Conservation (phyloP, 2,113 vertebrate genomes). For the Alectura lathami region DNA sequence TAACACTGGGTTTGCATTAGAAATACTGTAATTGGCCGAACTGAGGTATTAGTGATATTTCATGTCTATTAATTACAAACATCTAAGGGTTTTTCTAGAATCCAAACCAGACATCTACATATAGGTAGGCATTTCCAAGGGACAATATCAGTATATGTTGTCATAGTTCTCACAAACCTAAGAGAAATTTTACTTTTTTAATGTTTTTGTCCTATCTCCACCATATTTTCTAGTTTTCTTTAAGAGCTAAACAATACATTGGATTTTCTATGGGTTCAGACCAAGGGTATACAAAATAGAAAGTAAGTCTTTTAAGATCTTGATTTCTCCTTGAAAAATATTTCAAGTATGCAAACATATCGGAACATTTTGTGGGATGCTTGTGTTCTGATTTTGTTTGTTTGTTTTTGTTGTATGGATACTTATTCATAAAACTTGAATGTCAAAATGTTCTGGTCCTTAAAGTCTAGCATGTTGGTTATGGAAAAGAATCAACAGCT, state of each 20-base stretch:
- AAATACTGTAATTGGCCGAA: background rate
- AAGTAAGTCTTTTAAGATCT: background rate
- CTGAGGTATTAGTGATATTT: background rate
- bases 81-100: background rate
- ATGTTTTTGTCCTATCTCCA: background rate
- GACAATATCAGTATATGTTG: background rate
- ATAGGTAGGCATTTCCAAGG: background rate
- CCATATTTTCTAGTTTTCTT: background rate
- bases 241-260: background rate
- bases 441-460: background rate
- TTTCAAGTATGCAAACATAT: background rate
- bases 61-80: background rate
- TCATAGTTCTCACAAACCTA: background rate
- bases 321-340: background rate
- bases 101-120: background rate
- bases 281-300: background rate
- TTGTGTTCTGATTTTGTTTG: background rate
- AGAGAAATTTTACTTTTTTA: accelerated
- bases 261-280: background rate
- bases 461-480: background rate
- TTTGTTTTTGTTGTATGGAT: background rate
- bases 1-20: background rate
- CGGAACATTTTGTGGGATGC: background rate
- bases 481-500: background rate
- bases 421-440: background rate